Conservation (phyloP, 2,113 vertebrate species). For the Etia nguti region DNA sequence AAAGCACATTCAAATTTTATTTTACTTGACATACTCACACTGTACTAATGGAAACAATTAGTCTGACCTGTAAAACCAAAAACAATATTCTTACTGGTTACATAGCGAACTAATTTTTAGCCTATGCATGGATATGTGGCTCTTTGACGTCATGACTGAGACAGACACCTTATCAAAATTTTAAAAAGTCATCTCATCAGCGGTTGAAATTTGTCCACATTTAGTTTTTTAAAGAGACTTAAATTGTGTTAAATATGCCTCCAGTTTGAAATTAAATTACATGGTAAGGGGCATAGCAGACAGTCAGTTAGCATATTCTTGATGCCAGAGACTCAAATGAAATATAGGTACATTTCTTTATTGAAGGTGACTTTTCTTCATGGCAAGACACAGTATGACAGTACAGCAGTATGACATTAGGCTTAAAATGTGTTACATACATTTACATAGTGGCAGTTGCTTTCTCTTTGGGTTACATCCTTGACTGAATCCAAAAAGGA, state of each 20-base stretch:
- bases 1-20: background rate
- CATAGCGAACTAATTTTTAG: background rate
- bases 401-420: background rate
- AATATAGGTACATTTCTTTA: background rate
- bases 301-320: background rate
- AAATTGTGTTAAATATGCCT: background rate
- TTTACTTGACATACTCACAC: background rate
- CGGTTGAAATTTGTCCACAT: accelerated
- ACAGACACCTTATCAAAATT: background rate
- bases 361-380: background rate
- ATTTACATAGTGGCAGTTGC: background rate
- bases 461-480: background rate
- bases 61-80: background rate
- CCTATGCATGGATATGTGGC: background rate
- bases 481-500: background rate
- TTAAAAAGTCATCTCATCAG: accelerated
- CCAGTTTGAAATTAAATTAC: background rate
- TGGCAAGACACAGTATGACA: background rate
- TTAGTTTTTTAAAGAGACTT: background rate
- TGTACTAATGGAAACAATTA: background rate
- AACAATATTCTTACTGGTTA: background rate
- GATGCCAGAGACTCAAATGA: background rate
- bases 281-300: background rate
- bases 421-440: background rate
- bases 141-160: background rate